Evolutionary conservation across 2,797 vertebrate genomes (phyloP), one percentile per base, ranked within the genome.

Genomic region (Bradypus variegatus): DNA sequence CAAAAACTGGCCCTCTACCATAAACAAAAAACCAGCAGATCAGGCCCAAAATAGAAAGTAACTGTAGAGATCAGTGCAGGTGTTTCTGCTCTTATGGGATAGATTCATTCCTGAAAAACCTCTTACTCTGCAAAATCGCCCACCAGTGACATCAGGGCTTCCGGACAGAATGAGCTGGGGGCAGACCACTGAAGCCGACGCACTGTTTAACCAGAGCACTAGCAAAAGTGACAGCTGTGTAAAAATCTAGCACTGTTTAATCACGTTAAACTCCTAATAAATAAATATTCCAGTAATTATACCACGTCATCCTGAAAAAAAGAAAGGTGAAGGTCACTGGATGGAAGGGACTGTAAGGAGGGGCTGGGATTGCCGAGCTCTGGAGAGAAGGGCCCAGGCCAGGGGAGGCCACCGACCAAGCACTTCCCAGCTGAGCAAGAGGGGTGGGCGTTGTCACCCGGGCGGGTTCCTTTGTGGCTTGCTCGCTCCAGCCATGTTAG

Each of bases 401-500:
- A 60, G 9, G 36, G 14, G 65, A 16, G 36, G 16, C 10, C 1
- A 11, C 85, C 50, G 41, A 2, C 6, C n/a, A 9, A 2, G 7
- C 64, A 4, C 16, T 19, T 19, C 48, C 10, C 0, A 21, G 13
- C 60, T 2, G 48, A 62, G 41, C 36, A 1, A 1, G 9, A 48
- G 12, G 29, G 8, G 38, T 1, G 12, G 58, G 33, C 25, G 1
- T 3, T 18, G 33, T 19, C 3, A 12, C 48, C 50, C 8, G 23
- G 45, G n/a, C 1, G 1, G 0, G 8, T 5, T 31, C 41, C 65
- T 36, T 9, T 6, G 88, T 2, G 2, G 36, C 55, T n/a, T 27
- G 18, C 70, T 14, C 0, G 12, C 36, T 11, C 15, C 53, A 4
- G 18, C 70, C 12, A 1, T 5, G 1, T 7, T 3, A 2, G 33